phyloP scores from a whole-genome alignment of 2,113 vertebrate genomes.

The Rhea pennata region DNA sequence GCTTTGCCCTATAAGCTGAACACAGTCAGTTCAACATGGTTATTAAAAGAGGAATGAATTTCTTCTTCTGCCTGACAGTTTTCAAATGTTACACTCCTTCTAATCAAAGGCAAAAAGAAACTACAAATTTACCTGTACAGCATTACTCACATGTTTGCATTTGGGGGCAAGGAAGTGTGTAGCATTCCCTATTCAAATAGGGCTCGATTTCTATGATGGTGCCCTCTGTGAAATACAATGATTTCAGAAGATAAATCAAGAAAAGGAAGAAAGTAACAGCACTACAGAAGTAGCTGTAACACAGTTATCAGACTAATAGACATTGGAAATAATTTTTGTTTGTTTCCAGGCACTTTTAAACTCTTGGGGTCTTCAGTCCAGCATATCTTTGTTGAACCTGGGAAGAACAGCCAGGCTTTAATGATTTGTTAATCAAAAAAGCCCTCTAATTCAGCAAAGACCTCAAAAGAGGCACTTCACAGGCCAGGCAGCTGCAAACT shows the following conservation, averaged over 20 bases:
- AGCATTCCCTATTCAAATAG: neutral
- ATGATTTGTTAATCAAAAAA: neutral
- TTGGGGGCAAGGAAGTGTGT: neutral
- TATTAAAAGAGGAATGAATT: neutral
- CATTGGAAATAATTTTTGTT: neutral
- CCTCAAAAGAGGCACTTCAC: neutral
- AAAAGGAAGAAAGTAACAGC: neutral
- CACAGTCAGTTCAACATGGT: neutral
- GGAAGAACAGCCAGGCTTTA: neutral
- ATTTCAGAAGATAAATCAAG: neutral
- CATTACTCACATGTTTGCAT: neutral
- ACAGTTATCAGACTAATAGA: neutral
- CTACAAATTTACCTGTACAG: neutral
- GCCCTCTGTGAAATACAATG: no score
- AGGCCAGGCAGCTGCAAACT: neutral
- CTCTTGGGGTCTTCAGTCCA: neutral
- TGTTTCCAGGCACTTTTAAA: neutral
- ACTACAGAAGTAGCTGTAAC: neutral
- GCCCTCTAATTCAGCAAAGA: neutral
- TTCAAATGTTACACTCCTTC: neutral
- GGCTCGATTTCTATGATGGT: neutral
- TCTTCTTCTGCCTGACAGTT: neutral
- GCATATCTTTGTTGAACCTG: neutral
- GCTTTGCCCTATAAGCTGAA: neutral
- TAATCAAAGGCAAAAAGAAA: neutral